A percentile compares a stretch with the other conserved stretches of the same genome.
Conservation (phyloP, 2,113 vertebrate genomes). For the Callorhinus ursinus region DNA sequence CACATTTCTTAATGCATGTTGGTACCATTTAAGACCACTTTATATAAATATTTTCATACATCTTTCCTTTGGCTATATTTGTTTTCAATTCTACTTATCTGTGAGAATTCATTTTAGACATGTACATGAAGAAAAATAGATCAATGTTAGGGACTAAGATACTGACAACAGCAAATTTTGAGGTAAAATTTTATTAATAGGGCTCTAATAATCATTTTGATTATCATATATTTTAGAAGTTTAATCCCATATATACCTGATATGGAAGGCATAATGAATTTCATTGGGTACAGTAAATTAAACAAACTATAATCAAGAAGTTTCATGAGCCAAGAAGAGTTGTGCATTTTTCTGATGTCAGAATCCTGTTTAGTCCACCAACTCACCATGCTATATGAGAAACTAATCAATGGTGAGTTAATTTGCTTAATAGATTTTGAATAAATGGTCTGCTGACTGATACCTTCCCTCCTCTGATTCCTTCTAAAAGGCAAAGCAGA, state of each 20-base stretch:
- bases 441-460: slow-evolving; percentile 1
- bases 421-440: slow-evolving; percentile 70
- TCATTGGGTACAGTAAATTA: neutral
- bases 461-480: slow-evolving; percentile 19
- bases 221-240: neutral
- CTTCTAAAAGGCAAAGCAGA: slow-evolving; percentile 9
- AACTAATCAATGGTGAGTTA: slow-evolving; percentile 63
- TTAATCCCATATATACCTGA: neutral
- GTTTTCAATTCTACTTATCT: slow-evolving; percentile 54
- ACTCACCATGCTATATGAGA: neutral
- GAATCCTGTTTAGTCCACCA: neutral
- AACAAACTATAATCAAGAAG: neutral
- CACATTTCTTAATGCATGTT: slow-evolving; percentile 61
- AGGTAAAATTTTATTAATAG: slow-evolving; percentile 1
- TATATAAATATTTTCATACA: slow-evolving; percentile 61
- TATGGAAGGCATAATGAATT: slow-evolving; percentile 14
- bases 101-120: slow-evolving; percentile 57
- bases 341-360: slow-evolving; percentile 17
- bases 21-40: slow-evolving; percentile 5
- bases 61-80: slow-evolving; percentile 53
- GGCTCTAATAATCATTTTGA: slow-evolving; percentile 1
- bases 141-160: slow-evolving; percentile 22
- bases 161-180: slow-evolving; percentile 8
- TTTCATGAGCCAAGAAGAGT: neutral
- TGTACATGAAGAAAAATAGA: slow-evolving; percentile 35